Evolutionary conservation across 2,113 vertebrate genomes (phyloP).

Genomic region (chimpanzee (Pan troglodytes)): DNA sequence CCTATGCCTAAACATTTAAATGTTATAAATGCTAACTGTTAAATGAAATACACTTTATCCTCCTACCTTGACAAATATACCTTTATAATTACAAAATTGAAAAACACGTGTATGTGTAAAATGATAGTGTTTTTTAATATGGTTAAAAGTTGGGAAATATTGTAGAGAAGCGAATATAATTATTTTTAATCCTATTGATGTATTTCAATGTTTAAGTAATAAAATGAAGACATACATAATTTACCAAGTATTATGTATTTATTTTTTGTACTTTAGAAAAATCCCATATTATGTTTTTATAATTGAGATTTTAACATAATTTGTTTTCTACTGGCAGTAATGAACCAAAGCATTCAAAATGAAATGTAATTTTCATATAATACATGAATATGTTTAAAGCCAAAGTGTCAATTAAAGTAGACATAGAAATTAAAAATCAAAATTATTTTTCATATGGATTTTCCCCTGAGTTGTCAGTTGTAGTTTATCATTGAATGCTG

Average conservation of each 20-base stretch:
- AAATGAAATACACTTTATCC: not conserved
- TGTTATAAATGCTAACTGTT: not conserved
- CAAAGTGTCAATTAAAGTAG: constrained; percentile 7
- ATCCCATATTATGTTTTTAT: constrained; percentile 10
- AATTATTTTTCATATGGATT: constrained; percentile 15
- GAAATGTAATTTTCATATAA: constrained; percentile 14
- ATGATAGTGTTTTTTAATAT: not conserved
- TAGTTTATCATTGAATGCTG: not conserved
- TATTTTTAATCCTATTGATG: not conserved
- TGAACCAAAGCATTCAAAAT: not conserved
- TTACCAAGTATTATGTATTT: not conserved
- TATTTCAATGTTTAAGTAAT: constrained; percentile 6
- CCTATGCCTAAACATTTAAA: not conserved
- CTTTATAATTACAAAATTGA: not conserved
- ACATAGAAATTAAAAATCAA: not conserved
- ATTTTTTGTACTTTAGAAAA: constrained; percentile 27
- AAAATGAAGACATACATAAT: not conserved
- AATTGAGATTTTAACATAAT: not conserved
- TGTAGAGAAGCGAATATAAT: not conserved
- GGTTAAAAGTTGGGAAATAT: not conserved
- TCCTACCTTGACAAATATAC: not conserved
- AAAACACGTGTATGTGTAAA: not conserved
- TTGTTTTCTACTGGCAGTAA: not conserved
- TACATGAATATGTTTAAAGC: not conserved
- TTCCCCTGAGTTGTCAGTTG: not conserved